A percentile compares a stretch with the other conserved stretches of the same genome.
Evolutionary conservation across 2,797 vertebrate species (phyloP).

Genomic region (Rhodeus uyekii): DNA sequence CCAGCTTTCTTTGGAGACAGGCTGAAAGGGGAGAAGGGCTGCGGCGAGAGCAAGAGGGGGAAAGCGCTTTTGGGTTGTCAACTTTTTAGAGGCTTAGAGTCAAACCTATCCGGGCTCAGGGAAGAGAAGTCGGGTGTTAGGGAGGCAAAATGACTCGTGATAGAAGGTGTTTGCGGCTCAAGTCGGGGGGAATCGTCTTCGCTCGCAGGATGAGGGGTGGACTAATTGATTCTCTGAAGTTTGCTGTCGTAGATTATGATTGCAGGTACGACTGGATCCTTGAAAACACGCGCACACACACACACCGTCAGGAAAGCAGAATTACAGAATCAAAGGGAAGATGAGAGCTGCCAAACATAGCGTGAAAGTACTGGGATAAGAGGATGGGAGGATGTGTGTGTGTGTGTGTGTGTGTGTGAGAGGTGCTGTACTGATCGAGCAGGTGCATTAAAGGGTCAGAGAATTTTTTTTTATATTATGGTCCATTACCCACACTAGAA

Average conservation of each 20-base stretch:
- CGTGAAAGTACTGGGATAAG: constrained; percentile 62
- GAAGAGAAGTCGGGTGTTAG: constrained; percentile 84
- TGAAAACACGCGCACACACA: constrained; percentile 64
- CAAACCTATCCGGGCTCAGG: constrained; percentile 85
- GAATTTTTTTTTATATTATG: not conserved
- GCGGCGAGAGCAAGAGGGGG: constrained; percentile 62
- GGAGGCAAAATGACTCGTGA: constrained; percentile 84
- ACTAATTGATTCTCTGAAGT: constrained; percentile 86
- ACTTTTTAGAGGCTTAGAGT: constrained; percentile 85
- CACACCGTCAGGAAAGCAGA: constrained; percentile 76
- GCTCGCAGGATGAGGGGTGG: constrained; percentile 78
- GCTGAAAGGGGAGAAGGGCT: constrained; percentile 71
- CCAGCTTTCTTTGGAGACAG: constrained; percentile 75
- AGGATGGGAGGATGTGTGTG: constrained; percentile 59
- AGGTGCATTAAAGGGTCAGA: constrained; percentile 41
- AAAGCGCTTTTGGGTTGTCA: constrained; percentile 83
- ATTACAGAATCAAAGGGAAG: constrained; percentile 76
- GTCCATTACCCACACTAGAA: not conserved
- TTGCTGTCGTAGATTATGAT: constrained; percentile 78
- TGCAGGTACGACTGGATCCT: constrained; percentile 82
- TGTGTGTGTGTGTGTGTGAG: constrained; percentile 19
- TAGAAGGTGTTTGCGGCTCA: constrained; percentile 86
- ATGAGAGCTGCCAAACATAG: constrained; percentile 76
- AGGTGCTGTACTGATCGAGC: constrained; percentile 49
- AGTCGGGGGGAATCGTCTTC: constrained; percentile 82